Evolutionary conservation across 2,888 invertebrate genomes (phyloP).

Genomic region (Tenthredo livida): DNA sequence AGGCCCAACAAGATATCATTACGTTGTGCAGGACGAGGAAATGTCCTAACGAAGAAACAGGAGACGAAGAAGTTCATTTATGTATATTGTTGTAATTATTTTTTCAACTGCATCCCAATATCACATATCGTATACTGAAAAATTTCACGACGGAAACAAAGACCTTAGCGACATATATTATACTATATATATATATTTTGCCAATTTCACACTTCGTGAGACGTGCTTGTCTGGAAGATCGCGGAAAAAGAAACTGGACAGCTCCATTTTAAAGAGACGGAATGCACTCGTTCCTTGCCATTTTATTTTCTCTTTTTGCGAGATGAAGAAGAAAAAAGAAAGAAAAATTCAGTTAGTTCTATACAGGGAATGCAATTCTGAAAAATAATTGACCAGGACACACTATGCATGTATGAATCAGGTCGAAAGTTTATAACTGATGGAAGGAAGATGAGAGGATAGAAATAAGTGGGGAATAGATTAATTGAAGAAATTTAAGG

Average conservation of each 20-base stretch:
- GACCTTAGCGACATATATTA: neutral
- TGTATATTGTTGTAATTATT: neutral
- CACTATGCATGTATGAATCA: neutral
- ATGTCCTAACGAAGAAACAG: no score
- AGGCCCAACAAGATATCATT: no score
- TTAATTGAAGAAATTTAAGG: conserved; percentile 11
- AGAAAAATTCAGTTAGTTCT: neutral
- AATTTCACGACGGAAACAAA: conserved; percentile 4
- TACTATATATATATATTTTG: conserved; percentile 12
- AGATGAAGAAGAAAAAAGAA: neutral
- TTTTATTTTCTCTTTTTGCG: neutral
- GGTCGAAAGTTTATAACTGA: neutral
- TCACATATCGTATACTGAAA: neutral
- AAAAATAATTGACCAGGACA: neutral
- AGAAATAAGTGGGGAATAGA: neutral
- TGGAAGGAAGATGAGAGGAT: neutral
- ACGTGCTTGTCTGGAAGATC: neutral
- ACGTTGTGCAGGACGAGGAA: no score
- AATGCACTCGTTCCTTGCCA: neutral
- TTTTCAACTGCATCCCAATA: neutral
- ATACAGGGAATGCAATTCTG: neutral
- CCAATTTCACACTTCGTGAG: conserved; percentile 44
- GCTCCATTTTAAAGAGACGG: neutral
- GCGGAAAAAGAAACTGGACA: neutral
- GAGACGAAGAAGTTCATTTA: no score